A percentile compares a stretch with the other conserved stretches of the same genome.
Evolutionary conservation across 2,888 invertebrate species (phyloP).

Genomic region (Gymnocheta viridis): DNA sequence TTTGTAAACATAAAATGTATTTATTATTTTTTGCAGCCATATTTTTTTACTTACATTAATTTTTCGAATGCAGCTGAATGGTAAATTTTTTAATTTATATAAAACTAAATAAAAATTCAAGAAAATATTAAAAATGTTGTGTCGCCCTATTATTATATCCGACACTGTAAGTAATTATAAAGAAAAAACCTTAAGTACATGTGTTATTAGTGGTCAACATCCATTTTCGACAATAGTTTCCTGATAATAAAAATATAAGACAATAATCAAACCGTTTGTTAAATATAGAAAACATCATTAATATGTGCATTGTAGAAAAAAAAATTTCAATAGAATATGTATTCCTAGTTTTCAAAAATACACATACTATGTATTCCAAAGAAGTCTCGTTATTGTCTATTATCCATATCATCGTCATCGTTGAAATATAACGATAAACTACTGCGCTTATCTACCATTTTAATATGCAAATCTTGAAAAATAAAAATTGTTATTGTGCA

Average conservation of each 20-base stretch:
- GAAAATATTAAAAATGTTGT: too few species aligned
- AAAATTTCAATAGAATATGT: conserved; percentile 5
- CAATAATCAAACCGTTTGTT: conserved; percentile 7
- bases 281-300: not conserved
- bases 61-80: too few species aligned
- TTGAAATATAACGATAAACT: conserved; percentile 17
- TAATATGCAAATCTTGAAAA: conserved; percentile 44
- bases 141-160: too few species aligned
- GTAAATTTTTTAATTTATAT: too few species aligned
- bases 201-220: not conserved
- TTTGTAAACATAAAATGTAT: too few species aligned
- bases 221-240: conserved; percentile 26
- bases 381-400: conserved; percentile 42
- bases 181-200: not conserved
- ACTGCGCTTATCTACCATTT: conserved; percentile 13
- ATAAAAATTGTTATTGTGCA: not conserved
- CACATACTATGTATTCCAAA: not conserved
- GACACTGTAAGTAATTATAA: not conserved
- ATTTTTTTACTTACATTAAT: too few species aligned
- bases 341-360: not conserved
- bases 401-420: conserved; percentile 18
- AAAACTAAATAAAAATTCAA: too few species aligned
- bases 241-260: conserved; percentile 16
- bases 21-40: too few species aligned
- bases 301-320: not conserved